phyloP scores from a whole-genome alignment of 2,113 vertebrate genomes.

The Apodemus speciosus region DNA sequence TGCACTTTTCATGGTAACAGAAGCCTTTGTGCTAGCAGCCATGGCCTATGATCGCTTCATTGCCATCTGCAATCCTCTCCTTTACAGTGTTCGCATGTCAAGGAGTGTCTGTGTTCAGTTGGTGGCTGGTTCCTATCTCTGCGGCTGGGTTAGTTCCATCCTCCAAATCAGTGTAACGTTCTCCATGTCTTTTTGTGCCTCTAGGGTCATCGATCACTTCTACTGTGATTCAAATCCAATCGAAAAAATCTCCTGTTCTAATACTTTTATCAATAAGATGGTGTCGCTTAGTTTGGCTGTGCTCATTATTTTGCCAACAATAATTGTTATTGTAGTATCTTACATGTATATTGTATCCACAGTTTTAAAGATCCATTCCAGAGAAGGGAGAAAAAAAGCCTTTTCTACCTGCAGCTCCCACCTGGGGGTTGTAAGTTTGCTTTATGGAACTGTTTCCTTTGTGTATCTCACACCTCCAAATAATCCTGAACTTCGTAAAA shows the following conservation, averaged over 20 bases:
- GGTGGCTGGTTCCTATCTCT: conserved; percentile 61
- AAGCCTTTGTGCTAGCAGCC: conserved; percentile 71
- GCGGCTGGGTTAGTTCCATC: conserved; percentile 68
- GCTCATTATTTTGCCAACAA: conserved; percentile 70
- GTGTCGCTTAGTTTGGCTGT: conserved; percentile 63
- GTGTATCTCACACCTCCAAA: conserved; percentile 65
- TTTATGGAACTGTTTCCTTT: conserved; percentile 69
- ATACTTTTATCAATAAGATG: conserved; percentile 65
- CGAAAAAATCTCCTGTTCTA: conserved; percentile 70
- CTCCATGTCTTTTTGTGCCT: conserved; percentile 66
- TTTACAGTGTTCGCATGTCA: conserved; percentile 59
- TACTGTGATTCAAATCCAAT: conserved; percentile 68
- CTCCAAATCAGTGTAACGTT: conserved; percentile 63
- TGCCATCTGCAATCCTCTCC: conserved; percentile 69
- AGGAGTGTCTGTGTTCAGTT: conserved; percentile 60
- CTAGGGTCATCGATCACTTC: conserved; percentile 70
- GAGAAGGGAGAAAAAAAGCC: conserved; percentile 64
- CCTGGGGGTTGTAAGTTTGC: conserved; percentile 65
- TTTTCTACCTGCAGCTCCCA: conserved; percentile 73
- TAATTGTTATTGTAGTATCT: conserved; percentile 64
- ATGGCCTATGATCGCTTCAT: conserved; percentile 72
- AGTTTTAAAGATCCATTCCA: conserved; percentile 61
- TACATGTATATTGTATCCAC: conserved; percentile 66
- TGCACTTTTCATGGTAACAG: conserved; percentile 64
- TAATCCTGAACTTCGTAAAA: conserved; percentile 62